Evolutionary conservation across 1,140 invertebrate species (phyloP).

Genomic region (Bombus confusus): DNA sequence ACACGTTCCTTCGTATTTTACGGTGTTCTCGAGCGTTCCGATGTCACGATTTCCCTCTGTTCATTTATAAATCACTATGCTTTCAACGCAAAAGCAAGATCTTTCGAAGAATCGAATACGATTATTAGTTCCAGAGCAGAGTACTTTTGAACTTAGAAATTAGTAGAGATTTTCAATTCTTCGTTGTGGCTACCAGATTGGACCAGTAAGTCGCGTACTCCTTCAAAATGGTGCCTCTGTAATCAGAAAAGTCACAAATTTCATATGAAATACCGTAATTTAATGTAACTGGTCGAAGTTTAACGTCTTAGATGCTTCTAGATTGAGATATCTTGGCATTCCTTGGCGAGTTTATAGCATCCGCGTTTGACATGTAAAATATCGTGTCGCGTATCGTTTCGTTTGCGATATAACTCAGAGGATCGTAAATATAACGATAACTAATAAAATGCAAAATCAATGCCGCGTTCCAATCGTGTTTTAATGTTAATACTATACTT

Average conservation of each 20-base stretch:
- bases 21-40: neutral
- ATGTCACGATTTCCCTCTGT: neutral
- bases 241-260: slow-evolving; percentile 75
- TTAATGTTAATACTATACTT: neutral
- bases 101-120: neutral
- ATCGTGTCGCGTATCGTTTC: neutral
- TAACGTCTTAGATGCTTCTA: no score
- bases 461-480: no score
- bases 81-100: neutral
- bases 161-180: slow-evolving; percentile 11
- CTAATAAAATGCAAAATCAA: neutral
- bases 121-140: neutral
- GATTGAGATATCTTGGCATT: no score
- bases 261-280: neutral
- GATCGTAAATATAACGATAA: neutral
- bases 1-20: neutral
- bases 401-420: neutral
- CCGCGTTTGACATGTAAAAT: no score
- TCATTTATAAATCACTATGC: neutral
- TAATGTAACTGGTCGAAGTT: neutral
- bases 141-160: neutral
- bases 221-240: slow-evolving; percentile 88
- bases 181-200: slow-evolving; percentile 76
- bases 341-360: no score
- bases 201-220: slow-evolving; percentile 89